Percentiles rank a stretch among this genome's conserved stretches.
Evolutionary conservation across 1,140 invertebrate species (phyloP).

Genomic region (Drosophila lini): DNA sequence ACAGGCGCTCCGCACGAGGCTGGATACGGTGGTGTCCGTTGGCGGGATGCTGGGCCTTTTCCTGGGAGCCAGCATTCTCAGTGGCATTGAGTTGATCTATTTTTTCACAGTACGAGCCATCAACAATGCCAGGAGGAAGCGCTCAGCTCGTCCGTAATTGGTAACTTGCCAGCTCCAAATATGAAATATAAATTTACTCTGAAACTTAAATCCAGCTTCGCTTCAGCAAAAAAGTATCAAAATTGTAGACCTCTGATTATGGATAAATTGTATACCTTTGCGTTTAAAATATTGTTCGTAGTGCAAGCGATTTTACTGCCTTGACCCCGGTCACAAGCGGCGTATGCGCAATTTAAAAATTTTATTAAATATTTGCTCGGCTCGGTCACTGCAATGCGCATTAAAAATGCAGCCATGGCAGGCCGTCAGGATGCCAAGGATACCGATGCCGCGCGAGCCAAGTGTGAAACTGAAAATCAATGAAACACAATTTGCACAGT

Average conservation of each 20-base stretch:
- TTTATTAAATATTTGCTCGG: slow-evolving; percentile 69
- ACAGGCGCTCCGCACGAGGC: slow-evolving; percentile 85
- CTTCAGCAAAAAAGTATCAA: not conserved
- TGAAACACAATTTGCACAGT: slow-evolving; percentile 67
- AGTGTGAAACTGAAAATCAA: slow-evolving; percentile 68
- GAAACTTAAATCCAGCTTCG: not conserved
- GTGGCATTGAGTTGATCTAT: slow-evolving; percentile 85
- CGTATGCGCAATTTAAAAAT: slow-evolving; percentile 51
- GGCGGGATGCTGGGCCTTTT: slow-evolving; percentile 85
- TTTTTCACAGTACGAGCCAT: slow-evolving; percentile 80
- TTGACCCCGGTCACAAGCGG: slow-evolving; percentile 27
- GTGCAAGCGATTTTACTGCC: not conserved
- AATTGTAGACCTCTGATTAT: not conserved
- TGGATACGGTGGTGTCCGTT: slow-evolving; percentile 84
- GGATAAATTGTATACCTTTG: not conserved
- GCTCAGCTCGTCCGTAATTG: slow-evolving; percentile 9
- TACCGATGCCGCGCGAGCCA: slow-evolving; percentile 21
- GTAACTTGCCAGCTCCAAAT: slow-evolving; percentile 23
- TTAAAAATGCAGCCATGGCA: slow-evolving; percentile 67
- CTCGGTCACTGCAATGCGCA: slow-evolving; percentile 68
- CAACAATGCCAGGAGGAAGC: slow-evolving; percentile 31
- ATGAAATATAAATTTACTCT: not conserved
- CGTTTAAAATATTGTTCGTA: slow-evolving; percentile 6
- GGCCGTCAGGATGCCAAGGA: slow-evolving; percentile 57
- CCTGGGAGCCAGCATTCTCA: slow-evolving; percentile 85